These are phyloP conservation scores for Coilia nasus DNA, from an alignment of 2,797 vertebrate genomes.

Conservation along the genomic window DNA sequence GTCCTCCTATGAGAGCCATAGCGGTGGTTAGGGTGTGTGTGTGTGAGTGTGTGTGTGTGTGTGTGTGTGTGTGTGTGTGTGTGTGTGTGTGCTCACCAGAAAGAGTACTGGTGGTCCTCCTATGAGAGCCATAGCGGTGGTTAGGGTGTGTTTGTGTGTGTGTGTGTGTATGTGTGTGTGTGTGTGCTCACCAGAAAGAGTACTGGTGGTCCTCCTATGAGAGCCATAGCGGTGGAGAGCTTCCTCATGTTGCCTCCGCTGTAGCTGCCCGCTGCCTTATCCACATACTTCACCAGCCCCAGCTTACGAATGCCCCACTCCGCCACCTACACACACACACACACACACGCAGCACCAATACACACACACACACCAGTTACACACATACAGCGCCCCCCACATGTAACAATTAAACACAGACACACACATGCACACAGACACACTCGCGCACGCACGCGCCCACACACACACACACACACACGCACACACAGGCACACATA, in stretches of 20 bases:
- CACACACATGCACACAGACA: not conserved
- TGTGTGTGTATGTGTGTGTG: slow-evolving; percentile 21
- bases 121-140: not conserved
- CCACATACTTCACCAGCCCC: slow-evolving; percentile 88
- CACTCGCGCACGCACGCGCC: no score
- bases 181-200: slow-evolving; percentile 87
- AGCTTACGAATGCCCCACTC: slow-evolving; percentile 95
- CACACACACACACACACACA: not conserved
- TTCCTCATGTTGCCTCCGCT: slow-evolving; percentile 96
- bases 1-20: no score
- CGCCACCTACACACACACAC: slow-evolving; percentile 72
- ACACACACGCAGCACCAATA: slow-evolving; percentile 35
- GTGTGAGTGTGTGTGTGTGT: no score
- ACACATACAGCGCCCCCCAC: no score
- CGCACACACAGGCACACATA: not conserved
- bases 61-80: not conserved
- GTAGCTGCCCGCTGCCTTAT: slow-evolving; percentile 90
- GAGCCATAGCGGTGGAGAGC: slow-evolving; percentile 92
- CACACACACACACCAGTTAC: not conserved
- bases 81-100: slow-evolving; percentile 77
- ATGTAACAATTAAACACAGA: not conserved
- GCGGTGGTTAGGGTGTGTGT: not conserved
- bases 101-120: slow-evolving; percentile 61
- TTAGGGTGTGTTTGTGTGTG: not conserved
- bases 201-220: slow-evolving; percentile 92